Percentiles rank a stretch among this genome's conserved stretches.
Conservation (phyloP, 2,888 invertebrate genomes). For the Acleris emargana region DNA sequence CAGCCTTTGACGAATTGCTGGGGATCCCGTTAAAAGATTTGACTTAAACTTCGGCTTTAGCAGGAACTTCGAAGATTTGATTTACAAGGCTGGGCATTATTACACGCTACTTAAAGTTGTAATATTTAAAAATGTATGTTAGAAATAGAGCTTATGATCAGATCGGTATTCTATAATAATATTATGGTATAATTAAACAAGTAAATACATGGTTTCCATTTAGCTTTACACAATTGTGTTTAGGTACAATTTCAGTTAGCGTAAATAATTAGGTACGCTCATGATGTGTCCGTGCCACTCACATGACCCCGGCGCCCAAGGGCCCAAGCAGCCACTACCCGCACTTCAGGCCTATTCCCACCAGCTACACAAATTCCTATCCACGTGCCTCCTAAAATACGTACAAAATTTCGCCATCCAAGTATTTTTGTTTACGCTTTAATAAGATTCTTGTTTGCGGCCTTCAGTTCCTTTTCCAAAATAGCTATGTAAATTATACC, state of each 20-base stretch:
- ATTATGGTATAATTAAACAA: too few relatives aligned
- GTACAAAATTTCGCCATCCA: neutral
- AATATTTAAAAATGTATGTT: too few relatives aligned
- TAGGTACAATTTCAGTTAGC: too few relatives aligned
- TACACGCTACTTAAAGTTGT: too few relatives aligned
- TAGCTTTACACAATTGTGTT: neutral
- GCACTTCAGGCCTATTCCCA: neutral
- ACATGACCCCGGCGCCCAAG: too few relatives aligned
- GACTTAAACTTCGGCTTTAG: constrained; percentile 1
- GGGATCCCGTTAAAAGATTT: constrained; percentile 1
- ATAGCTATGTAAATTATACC: constrained; percentile 16
- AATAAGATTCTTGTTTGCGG: constrained; percentile 10
- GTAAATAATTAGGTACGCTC: neutral
- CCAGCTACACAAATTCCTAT: neutral
- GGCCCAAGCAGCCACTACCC: neutral
- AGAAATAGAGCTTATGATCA: too few relatives aligned
- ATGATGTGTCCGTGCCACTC: neutral
- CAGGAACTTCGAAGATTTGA: neutral
- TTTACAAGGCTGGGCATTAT: too few relatives aligned
- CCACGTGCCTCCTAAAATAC: neutral
- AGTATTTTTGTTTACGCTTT: constrained; percentile 2
- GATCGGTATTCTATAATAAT: too few relatives aligned
- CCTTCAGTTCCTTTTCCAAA: constrained; percentile 7
- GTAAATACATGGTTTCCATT: too few relatives aligned
- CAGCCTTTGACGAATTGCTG: constrained; percentile 25